Conservation (phyloP, 2,797 vertebrate species). For the Peromyscus attwateri region DNA sequence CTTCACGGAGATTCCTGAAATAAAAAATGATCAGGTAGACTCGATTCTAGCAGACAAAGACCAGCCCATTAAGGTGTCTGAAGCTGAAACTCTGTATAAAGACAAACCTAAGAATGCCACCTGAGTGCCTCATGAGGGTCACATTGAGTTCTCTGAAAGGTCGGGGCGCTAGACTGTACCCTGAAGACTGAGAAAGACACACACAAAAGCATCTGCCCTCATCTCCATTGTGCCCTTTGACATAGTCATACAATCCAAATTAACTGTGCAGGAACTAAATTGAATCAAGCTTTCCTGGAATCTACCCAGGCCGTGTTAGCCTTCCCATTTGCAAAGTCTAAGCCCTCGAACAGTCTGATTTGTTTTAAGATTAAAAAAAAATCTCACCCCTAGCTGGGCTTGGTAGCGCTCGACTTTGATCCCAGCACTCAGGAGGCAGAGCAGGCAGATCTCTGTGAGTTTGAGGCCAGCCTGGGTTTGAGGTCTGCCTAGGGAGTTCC, state of each 20-base stretch:
- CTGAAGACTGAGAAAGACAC: not conserved
- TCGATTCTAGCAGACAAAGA: slow-evolving; percentile 11
- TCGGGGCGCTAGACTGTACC: not conserved
- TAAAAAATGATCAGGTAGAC: slow-evolving; percentile 28
- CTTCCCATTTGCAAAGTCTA: slow-evolving; percentile 21
- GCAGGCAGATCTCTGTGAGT: not conserved
- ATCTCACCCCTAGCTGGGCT: not conserved
- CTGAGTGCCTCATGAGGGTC: not conserved
- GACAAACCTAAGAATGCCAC: not conserved
- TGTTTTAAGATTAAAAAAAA: slow-evolving; percentile 14
- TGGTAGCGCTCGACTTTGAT: not conserved
- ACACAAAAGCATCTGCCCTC: not conserved
- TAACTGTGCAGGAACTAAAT: slow-evolving; percentile 34
- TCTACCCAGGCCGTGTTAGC: not conserved
- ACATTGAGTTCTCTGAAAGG: not conserved
- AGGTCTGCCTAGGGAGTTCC: not conserved
- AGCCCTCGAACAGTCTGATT: not conserved
- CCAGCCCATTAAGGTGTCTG: not conserved
- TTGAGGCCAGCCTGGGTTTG: not conserved
- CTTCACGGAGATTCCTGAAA: slow-evolving; percentile 37
- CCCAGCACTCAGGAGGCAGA: not conserved
- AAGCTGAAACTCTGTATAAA: not conserved
- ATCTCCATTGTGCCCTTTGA: slow-evolving; percentile 26
- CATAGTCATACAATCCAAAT: slow-evolving; percentile 27
- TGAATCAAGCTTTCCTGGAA: slow-evolving; percentile 41